Evolutionary conservation across 1,140 invertebrate species (phyloP).

Genomic region (Drosophila tsacasi): DNA sequence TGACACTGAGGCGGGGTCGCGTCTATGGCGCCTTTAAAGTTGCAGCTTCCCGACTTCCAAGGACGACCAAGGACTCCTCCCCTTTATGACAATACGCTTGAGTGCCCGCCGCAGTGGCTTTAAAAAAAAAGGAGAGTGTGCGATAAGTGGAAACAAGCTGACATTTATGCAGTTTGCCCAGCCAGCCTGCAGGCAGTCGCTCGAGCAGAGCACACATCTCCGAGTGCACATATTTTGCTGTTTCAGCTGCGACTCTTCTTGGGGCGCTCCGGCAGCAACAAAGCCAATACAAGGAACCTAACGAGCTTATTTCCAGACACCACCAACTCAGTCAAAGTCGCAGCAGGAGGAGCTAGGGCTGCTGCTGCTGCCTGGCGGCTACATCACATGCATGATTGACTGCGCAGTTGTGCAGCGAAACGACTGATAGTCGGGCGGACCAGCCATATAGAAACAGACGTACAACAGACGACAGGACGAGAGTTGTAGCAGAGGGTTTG

Average conservation of each 20-base stretch:
- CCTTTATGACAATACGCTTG: conserved; percentile 65
- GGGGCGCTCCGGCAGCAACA: conserved; percentile 41
- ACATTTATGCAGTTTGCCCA: conserved; percentile 81
- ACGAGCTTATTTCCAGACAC: conserved; percentile 82
- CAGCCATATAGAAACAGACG: conserved; percentile 17
- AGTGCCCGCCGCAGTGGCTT: conserved; percentile 56
- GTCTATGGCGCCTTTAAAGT: conserved; percentile 39
- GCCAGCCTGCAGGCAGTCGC: conserved; percentile 73
- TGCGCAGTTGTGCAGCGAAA: conserved; percentile 77
- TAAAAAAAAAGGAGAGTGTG: conserved; percentile 56
- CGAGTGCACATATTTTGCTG: conserved; percentile 61
- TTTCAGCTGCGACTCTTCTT: conserved; percentile 50
- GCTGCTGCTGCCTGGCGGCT: conserved; percentile 64
- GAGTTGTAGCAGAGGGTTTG: background rate
- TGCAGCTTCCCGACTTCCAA: conserved; percentile 3
- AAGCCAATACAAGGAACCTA: conserved; percentile 80
- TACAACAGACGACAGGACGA: conserved; percentile 6
- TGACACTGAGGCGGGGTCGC: conserved; percentile 60
- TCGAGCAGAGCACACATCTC: conserved; percentile 71
- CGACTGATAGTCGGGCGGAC: conserved; percentile 37
- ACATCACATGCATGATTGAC: conserved; percentile 83
- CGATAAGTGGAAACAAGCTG: conserved; percentile 83
- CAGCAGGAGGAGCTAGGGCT: conserved; percentile 22
- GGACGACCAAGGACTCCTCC: conserved; percentile 17
- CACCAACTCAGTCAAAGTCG: conserved; percentile 50